phyloP scores from a whole-genome alignment of 2,888 invertebrate genomes.

The Ectemnius continuus region DNA sequence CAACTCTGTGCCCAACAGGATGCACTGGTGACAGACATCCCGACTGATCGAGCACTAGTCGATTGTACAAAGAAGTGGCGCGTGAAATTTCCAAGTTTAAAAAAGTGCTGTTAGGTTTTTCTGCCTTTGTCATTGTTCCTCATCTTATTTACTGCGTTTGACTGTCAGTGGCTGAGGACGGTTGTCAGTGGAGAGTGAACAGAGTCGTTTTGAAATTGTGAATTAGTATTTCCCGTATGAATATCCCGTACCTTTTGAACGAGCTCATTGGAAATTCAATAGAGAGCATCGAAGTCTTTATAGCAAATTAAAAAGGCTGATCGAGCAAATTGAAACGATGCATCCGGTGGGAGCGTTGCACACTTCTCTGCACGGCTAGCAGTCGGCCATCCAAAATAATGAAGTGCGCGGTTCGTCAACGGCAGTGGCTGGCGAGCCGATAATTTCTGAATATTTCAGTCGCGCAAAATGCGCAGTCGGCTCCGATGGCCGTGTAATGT shows the following conservation, averaged over 20 bases:
- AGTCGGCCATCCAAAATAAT: constrained; percentile 61
- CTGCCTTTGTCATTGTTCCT: no score
- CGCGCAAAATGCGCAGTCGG: constrained; percentile 54
- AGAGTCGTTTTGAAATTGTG: no score
- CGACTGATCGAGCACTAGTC: background rate
- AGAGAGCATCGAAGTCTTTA: no score
- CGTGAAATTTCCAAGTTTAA: constrained; percentile 62
- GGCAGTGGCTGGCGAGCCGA: constrained; percentile 34
- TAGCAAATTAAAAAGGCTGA: constrained; percentile 10
- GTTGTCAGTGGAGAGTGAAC: no score
- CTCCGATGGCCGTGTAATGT: constrained; percentile 21
- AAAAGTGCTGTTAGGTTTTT: constrained; percentile 11
- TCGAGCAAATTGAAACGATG: constrained; percentile 11
- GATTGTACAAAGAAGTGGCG: constrained; percentile 17
- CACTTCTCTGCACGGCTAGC: constrained; percentile 2
- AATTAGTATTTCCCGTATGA: no score
- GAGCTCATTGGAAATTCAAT: no score
- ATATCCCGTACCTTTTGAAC: no score
- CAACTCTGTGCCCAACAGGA: constrained; percentile 54
- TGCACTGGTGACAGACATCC: constrained; percentile 23
- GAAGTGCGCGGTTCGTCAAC: constrained; percentile 59
- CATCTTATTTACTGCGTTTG: no score
- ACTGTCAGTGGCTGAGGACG: no score
- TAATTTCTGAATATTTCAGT: constrained; percentile 69
- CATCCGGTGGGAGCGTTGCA: background rate